These are phyloP conservation scores for Harpalus rubripes DNA, from an alignment of 2,888 invertebrate species.

Conservation along the genomic window DNA sequence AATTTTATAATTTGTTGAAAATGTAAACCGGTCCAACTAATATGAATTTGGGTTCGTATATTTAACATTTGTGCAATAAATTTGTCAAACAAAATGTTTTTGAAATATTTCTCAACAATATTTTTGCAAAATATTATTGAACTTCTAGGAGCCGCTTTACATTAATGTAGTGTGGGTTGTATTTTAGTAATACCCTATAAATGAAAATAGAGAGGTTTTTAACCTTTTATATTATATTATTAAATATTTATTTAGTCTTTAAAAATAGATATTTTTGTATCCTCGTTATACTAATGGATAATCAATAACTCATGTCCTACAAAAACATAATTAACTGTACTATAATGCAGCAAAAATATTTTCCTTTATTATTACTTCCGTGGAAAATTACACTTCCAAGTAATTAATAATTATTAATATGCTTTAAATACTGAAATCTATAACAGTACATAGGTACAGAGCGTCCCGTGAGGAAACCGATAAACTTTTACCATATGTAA, in stretches of 20 bases:
- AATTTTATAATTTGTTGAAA: too few relatives aligned
- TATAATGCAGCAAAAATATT: not conserved
- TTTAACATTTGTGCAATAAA: too few relatives aligned
- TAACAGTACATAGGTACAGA: too few relatives aligned
- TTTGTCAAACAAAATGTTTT: too few relatives aligned
- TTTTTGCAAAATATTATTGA: too few relatives aligned
- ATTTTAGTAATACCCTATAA: not conserved
- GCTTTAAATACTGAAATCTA: too few relatives aligned
- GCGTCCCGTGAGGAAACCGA: too few relatives aligned
- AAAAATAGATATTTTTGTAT: constrained; percentile 24
- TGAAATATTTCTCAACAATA: too few relatives aligned
- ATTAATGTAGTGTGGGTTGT: not conserved
- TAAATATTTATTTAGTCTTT: constrained; percentile 8
- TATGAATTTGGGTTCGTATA: too few relatives aligned
- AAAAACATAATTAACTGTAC: constrained; percentile 10
- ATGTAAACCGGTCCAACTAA: too few relatives aligned
- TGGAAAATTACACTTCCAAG: not conserved
- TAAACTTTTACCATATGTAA: too few relatives aligned
- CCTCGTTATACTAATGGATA: constrained; percentile 29
- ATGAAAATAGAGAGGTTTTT: not conserved
- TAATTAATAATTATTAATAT: not conserved
- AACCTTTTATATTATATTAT: constrained; percentile 16
- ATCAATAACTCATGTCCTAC: constrained; percentile 28
- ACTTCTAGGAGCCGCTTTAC: not conserved
- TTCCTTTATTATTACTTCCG: not conserved